These are phyloP conservation scores for Ricordea florida DNA, from an alignment of 92 coral and sea anemone genomes.

Conservation along the genomic window DNA sequence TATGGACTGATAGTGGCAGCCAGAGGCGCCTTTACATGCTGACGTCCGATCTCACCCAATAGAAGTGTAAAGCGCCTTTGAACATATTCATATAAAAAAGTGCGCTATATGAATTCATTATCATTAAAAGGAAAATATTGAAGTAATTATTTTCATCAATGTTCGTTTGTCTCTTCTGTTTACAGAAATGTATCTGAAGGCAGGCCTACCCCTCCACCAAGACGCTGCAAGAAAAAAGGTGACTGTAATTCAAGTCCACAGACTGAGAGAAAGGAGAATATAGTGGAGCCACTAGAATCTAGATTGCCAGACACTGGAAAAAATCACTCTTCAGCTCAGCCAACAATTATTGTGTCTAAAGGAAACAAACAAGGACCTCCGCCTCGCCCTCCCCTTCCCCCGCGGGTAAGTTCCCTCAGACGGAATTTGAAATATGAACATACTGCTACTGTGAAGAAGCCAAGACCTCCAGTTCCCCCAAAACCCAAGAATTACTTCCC, in stretches of 20 bases:
- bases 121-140: no score
- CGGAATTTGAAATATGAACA: conserved; percentile 1
- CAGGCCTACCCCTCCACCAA: conserved; percentile 12
- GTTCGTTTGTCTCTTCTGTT: no score
- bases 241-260: conserved; percentile 1
- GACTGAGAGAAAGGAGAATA: conserved; percentile 1
- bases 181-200: neutral
- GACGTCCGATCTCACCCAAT: no score
- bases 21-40: no score
- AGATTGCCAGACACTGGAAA: neutral
- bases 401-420: conserved; percentile 36
- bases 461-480: conserved; percentile 72
- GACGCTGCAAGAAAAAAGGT: conserved; percentile 21
- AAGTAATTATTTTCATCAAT: no score
- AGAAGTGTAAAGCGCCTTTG: no score
- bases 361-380: conserved; percentile 37
- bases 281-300: neutral
- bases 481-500: conserved; percentile 52
- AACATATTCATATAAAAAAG: no score
- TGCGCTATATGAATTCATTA: no score
- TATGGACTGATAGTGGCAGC: no score
- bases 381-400: conserved; percentile 48
- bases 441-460: conserved; percentile 6
- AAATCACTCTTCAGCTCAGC: no score
- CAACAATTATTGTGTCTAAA: no score